Evolutionary conservation across 2,888 invertebrate genomes (phyloP).

Genomic region (Limnephilus lunatus): DNA sequence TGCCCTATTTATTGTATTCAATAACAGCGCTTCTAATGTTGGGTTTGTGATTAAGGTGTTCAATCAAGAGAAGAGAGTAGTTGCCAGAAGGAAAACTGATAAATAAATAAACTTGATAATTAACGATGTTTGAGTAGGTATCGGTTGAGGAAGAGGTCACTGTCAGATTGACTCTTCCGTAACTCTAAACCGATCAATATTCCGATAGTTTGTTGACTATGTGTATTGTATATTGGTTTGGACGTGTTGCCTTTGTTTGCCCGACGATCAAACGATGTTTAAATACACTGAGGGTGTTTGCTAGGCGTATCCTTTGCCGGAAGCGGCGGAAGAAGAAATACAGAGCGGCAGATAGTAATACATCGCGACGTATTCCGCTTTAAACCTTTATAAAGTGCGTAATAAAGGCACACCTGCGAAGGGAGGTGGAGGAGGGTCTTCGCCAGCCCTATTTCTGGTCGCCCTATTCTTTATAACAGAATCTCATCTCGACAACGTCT

Average conservation of each 20-base stretch:
- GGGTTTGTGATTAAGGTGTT: background rate
- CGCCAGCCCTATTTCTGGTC: background rate
- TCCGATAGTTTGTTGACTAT: background rate
- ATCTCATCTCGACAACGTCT: background rate
- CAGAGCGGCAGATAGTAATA: background rate
- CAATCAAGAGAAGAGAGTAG: background rate
- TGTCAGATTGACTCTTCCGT: background rate
- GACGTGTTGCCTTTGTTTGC: background rate
- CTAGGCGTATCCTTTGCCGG: background rate
- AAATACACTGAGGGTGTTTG: background rate
- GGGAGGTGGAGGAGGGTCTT: background rate
- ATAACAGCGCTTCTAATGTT: background rate
- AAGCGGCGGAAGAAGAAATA: background rate
- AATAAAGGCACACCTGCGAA: background rate
- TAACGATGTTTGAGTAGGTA: background rate
- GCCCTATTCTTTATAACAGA: background rate
- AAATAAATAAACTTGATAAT: background rate
- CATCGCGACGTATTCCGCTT: background rate
- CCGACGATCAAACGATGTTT: constrained; percentile 2
- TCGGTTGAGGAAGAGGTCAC: background rate
- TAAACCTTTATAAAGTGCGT: background rate
- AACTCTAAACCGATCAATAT: background rate
- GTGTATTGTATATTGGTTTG: background rate
- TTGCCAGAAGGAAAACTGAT: background rate
- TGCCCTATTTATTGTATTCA: background rate